These are phyloP conservation scores for Cephalopachus bancanus DNA, from an alignment of 2,797 vertebrate genomes.

Conservation along the genomic window DNA sequence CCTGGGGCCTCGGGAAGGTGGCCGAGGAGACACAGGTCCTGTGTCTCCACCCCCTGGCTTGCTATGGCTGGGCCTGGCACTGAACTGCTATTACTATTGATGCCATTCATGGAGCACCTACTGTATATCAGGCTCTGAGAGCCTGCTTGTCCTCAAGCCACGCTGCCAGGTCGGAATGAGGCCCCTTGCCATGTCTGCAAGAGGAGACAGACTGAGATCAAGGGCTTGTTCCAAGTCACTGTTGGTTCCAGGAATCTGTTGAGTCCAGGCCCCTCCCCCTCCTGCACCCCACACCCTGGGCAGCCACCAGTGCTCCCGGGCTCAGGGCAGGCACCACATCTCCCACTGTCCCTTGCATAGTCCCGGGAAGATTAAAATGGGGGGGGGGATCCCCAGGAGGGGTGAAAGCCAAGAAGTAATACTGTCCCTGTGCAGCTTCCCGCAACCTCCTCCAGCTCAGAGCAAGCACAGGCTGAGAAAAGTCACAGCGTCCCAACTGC, in stretches of 20 bases:
- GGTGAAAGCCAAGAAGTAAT: background rate
- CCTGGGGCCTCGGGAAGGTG: background rate
- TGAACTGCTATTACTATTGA: background rate
- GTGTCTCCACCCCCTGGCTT: accelerated
- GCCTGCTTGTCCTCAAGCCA: background rate
- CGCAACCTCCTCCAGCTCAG: accelerated
- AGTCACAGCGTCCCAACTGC: accelerated
- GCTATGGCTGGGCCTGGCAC: background rate
- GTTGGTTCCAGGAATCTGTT: background rate
- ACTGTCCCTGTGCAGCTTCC: background rate
- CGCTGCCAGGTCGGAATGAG: background rate
- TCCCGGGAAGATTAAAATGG: background rate
- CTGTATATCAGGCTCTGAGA: accelerated
- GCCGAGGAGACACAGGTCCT: background rate
- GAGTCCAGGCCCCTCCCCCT: background rate
- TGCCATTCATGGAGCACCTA: background rate
- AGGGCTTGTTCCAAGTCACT: no score
- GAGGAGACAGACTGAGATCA: background rate
- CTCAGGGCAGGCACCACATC: background rate
- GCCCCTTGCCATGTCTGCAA: background rate
- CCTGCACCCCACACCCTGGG: background rate
- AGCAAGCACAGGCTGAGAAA: accelerated
- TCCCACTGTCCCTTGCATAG: background rate
- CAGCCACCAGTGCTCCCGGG: background rate
- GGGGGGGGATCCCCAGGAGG: background rate